Evolutionary conservation across 2,888 invertebrate species (phyloP).

Genomic region (Dicycla oo): DNA sequence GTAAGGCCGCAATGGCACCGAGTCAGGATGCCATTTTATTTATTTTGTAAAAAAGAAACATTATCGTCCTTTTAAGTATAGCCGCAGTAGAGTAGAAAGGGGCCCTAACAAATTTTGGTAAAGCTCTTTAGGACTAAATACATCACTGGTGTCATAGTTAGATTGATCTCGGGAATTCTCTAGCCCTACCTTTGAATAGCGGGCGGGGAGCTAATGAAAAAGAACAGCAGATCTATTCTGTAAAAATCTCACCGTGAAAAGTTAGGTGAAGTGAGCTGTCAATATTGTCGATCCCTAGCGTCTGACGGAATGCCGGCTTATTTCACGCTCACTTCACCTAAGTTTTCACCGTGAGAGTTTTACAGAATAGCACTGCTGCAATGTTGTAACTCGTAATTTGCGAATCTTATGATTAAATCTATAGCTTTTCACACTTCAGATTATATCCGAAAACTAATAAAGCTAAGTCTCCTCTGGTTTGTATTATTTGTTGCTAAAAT

Average conservation of each 20-base stretch:
- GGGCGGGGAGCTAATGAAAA: too few species aligned
- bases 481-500: slow-evolving; percentile 2
- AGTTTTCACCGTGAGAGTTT: too few species aligned
- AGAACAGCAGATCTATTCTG: too few species aligned
- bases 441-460: not conserved
- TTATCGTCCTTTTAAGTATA: not conserved
- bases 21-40: not conserved
- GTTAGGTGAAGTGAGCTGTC: too few species aligned
- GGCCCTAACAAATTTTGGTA: too few species aligned
- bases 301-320: too few species aligned
- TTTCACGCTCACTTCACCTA: too few species aligned
- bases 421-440: not conserved
- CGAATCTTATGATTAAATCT: not conserved
- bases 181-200: too few species aligned
- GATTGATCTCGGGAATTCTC: not conserved
- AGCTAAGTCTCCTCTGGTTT: not conserved
- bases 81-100: not conserved
- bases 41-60: not conserved
- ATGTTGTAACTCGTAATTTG: not conserved
- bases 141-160: not conserved
- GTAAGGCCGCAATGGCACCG: too few species aligned
- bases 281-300: too few species aligned
- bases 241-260: too few species aligned
- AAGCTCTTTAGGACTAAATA: not conserved
- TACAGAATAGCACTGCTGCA: too few species aligned